phyloP scores from a whole-genome alignment of 1,140 invertebrate genomes.

The Drosophila malerkotliana region DNA sequence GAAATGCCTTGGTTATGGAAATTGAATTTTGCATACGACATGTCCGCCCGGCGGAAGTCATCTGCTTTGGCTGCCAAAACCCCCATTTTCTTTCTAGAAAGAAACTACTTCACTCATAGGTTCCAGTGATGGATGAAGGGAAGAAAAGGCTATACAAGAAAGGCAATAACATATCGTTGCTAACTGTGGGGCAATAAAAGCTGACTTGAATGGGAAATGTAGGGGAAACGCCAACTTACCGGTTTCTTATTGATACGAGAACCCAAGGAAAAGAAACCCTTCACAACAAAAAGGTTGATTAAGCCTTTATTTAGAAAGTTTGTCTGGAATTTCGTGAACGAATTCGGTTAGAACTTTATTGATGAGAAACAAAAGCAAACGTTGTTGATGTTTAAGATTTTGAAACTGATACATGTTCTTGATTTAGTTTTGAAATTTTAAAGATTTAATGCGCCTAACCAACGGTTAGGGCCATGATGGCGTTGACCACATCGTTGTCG shows the following conservation, averaged over 20 bases:
- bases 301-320: too few species aligned
- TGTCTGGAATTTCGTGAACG: not conserved
- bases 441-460: conserved; percentile 4
- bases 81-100: not conserved
- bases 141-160: conserved; percentile 3
- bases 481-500: conserved; percentile 66
- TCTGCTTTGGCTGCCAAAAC: not conserved
- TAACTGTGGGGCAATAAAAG: not conserved
- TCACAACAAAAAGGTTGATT: not conserved
- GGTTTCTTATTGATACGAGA: conserved; percentile 8
- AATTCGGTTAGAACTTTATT: not conserved
- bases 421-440: not conserved
- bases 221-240: conserved; percentile 4
- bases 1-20: conserved; percentile 3
- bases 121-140: conserved; percentile 3
- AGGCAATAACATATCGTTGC: conserved; percentile 1
- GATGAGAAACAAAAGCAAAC: not conserved
- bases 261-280: not conserved
- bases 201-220: conserved; percentile 17
- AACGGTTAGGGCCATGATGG: conserved; percentile 65
- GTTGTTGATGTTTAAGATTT: not conserved
- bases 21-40: conserved; percentile 7
- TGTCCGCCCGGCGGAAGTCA: not conserved
- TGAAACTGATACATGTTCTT: not conserved
- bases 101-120: not conserved